phyloP scores from a whole-genome alignment of 2,888 invertebrate species.

The Pimpla rufipes region DNA sequence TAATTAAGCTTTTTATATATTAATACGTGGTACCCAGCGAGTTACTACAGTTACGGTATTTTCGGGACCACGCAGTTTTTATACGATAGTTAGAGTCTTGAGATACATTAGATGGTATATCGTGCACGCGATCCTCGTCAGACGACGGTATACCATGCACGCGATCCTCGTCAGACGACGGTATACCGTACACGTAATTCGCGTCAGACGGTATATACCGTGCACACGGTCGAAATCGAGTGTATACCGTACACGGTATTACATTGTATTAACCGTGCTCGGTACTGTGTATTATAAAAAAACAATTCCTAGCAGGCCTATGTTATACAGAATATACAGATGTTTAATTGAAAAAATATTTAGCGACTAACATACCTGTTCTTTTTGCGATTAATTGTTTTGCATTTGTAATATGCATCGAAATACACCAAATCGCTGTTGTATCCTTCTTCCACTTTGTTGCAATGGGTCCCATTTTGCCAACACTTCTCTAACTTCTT shows the following conservation, averaged over 20 bases:
- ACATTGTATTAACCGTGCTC: not conserved
- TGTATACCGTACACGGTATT: not conserved
- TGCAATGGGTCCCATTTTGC: not conserved
- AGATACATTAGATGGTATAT: not conserved
- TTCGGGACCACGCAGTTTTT: too few relatives aligned
- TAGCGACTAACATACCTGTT: constrained; percentile 6
- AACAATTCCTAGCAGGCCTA: not conserved
- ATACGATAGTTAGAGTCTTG: not conserved
- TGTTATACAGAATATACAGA: not conserved
- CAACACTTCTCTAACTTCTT: not conserved
- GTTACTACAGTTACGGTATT: too few relatives aligned
- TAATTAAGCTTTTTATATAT: too few relatives aligned
- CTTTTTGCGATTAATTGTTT: not conserved
- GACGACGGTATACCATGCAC: not conserved
- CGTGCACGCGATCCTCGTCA: not conserved
- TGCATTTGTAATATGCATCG: constrained; percentile 8
- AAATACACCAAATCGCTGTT: not conserved
- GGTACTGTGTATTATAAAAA: not conserved
- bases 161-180: not conserved
- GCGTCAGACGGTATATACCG: not conserved
- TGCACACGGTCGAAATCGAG: not conserved
- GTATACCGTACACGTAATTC: not conserved
- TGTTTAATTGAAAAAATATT: too few relatives aligned
- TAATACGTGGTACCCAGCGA: too few relatives aligned
- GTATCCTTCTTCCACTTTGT: not conserved